Evolutionary conservation across 2,797 vertebrate genomes (phyloP).

Genomic region (Sarcophilus harrisii): DNA sequence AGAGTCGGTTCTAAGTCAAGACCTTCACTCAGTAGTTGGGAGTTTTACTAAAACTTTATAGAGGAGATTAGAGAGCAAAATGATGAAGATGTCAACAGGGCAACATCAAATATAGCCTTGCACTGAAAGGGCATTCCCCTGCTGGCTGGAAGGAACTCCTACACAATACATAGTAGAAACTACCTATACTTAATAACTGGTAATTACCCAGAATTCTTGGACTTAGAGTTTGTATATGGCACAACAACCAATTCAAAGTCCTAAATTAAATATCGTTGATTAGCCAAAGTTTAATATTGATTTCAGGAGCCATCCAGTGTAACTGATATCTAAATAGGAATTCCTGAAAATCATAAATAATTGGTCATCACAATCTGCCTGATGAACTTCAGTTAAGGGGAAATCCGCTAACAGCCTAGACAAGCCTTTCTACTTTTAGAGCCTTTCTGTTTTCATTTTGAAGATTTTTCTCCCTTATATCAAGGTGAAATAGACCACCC

Average conservation of each 20-base stretch:
- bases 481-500: slow-evolving; percentile 4
- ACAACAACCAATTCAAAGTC: background rate
- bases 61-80: background rate
- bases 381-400: background rate
- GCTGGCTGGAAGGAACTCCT: background rate
- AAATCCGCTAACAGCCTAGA: background rate
- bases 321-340: background rate
- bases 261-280: background rate
- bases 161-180: background rate
- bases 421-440: background rate
- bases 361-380: background rate
- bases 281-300: background rate
- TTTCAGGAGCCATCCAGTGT: background rate
- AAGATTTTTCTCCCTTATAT: slow-evolving; percentile 4
- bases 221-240: background rate
- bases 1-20: background rate
- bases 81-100: background rate
- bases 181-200: background rate
- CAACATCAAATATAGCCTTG: background rate
- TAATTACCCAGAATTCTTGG: background rate
- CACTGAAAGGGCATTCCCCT: background rate
- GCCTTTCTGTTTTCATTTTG: background rate
- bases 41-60: background rate
- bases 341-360: background rate
- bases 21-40: slow-evolving; percentile 1